Base-by-base conservation (phyloP, 2,797 vertebrate genomes). In the Anniella stebbinsi region DNA sequence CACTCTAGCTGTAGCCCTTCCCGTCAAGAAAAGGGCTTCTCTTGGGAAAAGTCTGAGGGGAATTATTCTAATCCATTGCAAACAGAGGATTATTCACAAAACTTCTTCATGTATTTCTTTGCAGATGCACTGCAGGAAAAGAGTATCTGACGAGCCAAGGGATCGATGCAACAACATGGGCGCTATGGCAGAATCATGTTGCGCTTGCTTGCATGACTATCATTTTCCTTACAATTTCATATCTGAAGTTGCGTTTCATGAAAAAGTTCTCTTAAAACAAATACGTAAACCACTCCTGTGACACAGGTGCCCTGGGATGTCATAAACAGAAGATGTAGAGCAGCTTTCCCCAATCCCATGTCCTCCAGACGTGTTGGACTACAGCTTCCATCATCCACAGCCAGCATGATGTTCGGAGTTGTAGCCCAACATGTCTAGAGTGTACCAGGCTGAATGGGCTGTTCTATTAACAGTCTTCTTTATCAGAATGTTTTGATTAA, bases 121-220 rank as follows among this genome's bases (percentile, higher is more conserved):
- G 0, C 76, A 99, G 99, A 75, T 98, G 98, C 76, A 98, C 97
- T 5, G 6, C 45, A 45, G 99, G 99, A 1, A 98, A 98, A 57
- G 95, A 97, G 0, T 97, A 97, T 77, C 97, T 99, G 96, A 7
- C 54, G 13, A 96, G 86, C 4, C 97, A 98, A 95, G 98, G 98
- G 36, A 98, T 99, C 1, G 95, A 98, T 8, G 85, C 87, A 17
- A 98, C 96, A 23, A 36, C 90, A n/a, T 99, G 98, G 99, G 98
- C 97, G 28, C 93, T 99, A 67, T 99, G 99, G 98, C 95, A 96
- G 96, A 99, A 99, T 87, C 98, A 99, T 0, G 48, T 99, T 73
- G 98, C 98, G 33, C 91, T 99, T 82, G 94, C 91, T 21, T 94
- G 96, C 86, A 98, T 99, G 98, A 97, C 91, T 0, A 0, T 98